These are phyloP conservation scores for Umimayanthus chanpuru DNA, from an alignment of 92 coral and sea anemone species.

Conservation along the genomic window DNA sequence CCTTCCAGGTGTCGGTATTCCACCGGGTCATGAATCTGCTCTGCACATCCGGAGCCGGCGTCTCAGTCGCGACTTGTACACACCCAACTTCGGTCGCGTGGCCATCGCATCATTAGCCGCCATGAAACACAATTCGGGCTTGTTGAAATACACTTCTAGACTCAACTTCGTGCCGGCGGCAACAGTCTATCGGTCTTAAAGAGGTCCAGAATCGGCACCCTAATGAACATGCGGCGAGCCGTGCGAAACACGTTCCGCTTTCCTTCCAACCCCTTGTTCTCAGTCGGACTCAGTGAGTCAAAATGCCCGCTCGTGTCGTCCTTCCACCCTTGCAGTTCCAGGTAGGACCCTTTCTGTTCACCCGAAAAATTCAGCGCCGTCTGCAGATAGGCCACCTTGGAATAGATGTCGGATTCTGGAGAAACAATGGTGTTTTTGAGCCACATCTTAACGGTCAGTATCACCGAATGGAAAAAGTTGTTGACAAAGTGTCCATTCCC, in stretches of 20 bases:
- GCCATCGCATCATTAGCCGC: background rate
- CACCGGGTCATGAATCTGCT: background rate
- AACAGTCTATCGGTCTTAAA: constrained; percentile 27
- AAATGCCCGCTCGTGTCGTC: constrained; percentile 26
- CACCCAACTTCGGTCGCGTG: background rate
- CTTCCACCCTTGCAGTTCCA: constrained; percentile 19
- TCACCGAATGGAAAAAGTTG: constrained; percentile 29
- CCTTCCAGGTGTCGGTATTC: background rate
- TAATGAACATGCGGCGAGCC: constrained; percentile 15
- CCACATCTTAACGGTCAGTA: constrained; percentile 30
- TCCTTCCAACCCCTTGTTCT: constrained; percentile 8
- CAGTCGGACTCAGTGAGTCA: constrained; percentile 3
- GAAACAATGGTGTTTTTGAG: constrained; percentile 38
- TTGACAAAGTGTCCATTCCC: constrained; percentile 10
- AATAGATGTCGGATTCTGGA: constrained; percentile 33
- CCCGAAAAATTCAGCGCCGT: constrained; percentile 39
- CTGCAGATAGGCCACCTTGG: constrained; percentile 21
- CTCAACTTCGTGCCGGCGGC: constrained; percentile 17
- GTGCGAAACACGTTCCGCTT: background rate
- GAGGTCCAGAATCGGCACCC: constrained; percentile 34
- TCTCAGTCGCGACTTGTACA: background rate
- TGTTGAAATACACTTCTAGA: constrained; percentile 31
- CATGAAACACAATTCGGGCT: constrained; percentile 14
- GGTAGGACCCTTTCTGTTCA: constrained; percentile 25
- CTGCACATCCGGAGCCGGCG: background rate